Conservation (phyloP, 2,797 vertebrate genomes). For the Anabacerthia variegaticeps region DNA sequence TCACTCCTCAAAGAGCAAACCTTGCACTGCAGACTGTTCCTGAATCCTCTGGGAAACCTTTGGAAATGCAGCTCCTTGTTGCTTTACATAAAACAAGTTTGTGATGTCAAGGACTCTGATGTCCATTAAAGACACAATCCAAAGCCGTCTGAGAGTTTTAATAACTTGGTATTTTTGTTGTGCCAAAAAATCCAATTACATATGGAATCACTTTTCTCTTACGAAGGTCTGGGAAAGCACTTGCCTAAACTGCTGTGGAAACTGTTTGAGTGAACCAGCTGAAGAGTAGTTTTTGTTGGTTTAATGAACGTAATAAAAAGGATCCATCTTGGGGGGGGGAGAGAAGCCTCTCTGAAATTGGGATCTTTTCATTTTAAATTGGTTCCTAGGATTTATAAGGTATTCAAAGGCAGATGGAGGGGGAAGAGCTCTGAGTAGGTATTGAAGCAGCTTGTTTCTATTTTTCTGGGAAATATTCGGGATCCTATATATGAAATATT, state of each 20-base stretch:
- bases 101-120: neutral
- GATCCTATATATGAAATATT: neutral
- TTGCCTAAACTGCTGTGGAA: neutral
- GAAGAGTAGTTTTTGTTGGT: neutral
- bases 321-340: neutral
- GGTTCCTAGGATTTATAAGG: neutral
- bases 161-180: neutral
- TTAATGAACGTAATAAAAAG: neutral
- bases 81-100: neutral
- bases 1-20: rapidly evolving
- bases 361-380: neutral
- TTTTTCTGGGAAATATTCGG: rapidly evolving
- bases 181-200: neutral
- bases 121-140: neutral
- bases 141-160: neutral
- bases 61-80: neutral
- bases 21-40: rapidly evolving
- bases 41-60: neutral
- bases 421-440: neutral
- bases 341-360: neutral
- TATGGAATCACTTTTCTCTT: neutral
- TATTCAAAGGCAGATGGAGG: neutral
- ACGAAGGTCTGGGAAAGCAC: neutral
- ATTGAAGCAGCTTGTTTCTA: neutral
- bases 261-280: neutral